These are phyloP conservation scores for Anorthoa munda DNA, from an alignment of 2,888 invertebrate genomes.

Conservation along the genomic window DNA sequence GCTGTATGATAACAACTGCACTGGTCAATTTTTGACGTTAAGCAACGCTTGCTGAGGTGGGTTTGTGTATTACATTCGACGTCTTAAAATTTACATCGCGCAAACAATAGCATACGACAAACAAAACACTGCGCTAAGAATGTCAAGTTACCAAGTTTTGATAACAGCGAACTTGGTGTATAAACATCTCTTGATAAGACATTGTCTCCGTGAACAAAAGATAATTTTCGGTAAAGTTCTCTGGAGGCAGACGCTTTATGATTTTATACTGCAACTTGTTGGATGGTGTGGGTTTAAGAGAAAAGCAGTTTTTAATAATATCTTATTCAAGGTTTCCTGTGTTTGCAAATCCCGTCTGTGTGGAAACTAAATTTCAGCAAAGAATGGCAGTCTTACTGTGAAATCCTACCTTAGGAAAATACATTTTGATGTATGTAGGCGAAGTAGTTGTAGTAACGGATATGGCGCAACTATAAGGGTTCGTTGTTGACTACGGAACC, in stretches of 20 bases:
- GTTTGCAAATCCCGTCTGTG: background rate
- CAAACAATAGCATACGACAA: constrained; percentile 26
- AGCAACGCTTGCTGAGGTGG: too few species aligned
- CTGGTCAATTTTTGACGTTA: too few species aligned
- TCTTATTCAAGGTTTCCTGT: constrained; percentile 3
- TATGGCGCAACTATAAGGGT: too few species aligned
- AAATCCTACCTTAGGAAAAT: too few species aligned
- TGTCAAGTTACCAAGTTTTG: constrained; percentile 64
- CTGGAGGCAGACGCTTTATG: constrained; percentile 3
- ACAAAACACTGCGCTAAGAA: too few species aligned
- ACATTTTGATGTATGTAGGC: too few species aligned
- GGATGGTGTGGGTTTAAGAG: background rate
- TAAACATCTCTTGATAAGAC: constrained; percentile 66
- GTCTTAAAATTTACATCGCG: constrained; percentile 15
- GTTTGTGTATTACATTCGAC: too few species aligned
- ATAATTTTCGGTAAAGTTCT: constrained; percentile 29
- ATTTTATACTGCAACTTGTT: constrained; percentile 7
- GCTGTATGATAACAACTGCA: too few species aligned
- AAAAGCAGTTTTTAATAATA: background rate
- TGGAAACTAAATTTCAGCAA: too few species aligned
- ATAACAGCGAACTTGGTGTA: constrained; percentile 65
- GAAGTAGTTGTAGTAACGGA: too few species aligned
- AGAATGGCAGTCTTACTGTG: too few species aligned
- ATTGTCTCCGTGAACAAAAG: constrained; percentile 50
- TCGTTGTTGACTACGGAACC: too few species aligned